Percentiles rank a stretch among this genome's conserved stretches.
These are phyloP conservation scores for Neodontobutis hainanensis DNA, from an alignment of 2,113 vertebrate species.

Conservation along the genomic window DNA sequence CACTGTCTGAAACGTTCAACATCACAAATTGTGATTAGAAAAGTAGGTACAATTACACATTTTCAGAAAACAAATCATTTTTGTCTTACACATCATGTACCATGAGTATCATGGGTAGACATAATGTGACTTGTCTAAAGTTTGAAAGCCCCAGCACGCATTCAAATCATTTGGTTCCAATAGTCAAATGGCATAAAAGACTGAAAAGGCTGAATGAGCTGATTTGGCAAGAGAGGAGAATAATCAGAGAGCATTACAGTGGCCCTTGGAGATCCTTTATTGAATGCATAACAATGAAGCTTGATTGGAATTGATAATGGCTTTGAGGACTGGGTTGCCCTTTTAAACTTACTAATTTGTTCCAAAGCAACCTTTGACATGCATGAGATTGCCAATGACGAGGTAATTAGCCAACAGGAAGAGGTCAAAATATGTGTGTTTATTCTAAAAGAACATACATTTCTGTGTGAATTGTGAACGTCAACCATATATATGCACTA, in stretches of 20 bases:
- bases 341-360: slow-evolving; percentile 73
- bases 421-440: slow-evolving; percentile 44
- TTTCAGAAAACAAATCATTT: slow-evolving; percentile 17
- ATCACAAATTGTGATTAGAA: slow-evolving; percentile 36
- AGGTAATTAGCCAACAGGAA: slow-evolving; percentile 61
- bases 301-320: slow-evolving; percentile 80
- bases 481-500: no score
- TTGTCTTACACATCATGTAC: background rate
- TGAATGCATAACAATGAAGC: slow-evolving; percentile 78
- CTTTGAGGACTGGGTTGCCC: slow-evolving; percentile 61
- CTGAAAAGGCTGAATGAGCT: slow-evolving; percentile 66
- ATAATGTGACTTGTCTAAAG: slow-evolving; percentile 5
- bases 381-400: slow-evolving; percentile 55
- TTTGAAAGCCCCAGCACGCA: background rate
- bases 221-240: slow-evolving; percentile 70
- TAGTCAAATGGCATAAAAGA: slow-evolving; percentile 60
- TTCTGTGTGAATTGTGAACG: no score
- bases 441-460: slow-evolving; percentile 15
- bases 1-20: slow-evolving; percentile 34
- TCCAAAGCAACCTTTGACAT: slow-evolving; percentile 72
- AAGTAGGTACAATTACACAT: slow-evolving; percentile 15
- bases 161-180: slow-evolving; percentile 44
- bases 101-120: background rate
- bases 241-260: slow-evolving; percentile 70
- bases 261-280: slow-evolving; percentile 72